These are phyloP conservation scores for Cepphus grylle DNA, from an alignment of 2,113 vertebrate species.

Conservation along the genomic window DNA sequence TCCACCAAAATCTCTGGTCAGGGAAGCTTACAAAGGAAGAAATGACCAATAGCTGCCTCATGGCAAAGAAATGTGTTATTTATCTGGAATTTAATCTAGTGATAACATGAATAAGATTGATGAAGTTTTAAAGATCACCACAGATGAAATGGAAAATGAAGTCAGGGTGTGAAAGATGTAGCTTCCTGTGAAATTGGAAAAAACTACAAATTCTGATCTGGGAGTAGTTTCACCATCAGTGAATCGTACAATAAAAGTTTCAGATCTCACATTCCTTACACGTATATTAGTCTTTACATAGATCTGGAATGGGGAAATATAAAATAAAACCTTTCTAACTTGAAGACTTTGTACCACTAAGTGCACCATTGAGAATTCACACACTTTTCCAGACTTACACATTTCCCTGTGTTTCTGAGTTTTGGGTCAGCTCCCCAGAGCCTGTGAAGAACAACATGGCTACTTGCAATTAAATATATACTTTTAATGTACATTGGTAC, in stretches of 20 bases:
- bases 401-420: not conserved
- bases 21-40: not conserved
- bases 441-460: not conserved
- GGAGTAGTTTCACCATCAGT: fast-evolving
- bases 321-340: not conserved
- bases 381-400: not conserved
- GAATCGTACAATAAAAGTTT: not conserved
- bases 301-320: not conserved
- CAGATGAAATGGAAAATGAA: not conserved
- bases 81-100: not conserved
- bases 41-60: not conserved
- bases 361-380: fast-evolving
- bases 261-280: not conserved
- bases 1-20: not conserved
- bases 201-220: not conserved
- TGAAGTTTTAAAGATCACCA: not conserved
- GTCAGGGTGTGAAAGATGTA: not conserved
- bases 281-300: not conserved
- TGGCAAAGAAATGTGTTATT: not conserved
- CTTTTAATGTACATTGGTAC: not conserved
- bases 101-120: not conserved
- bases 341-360: not conserved
- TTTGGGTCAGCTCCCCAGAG: not conserved
- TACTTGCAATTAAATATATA: not conserved
- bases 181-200: not conserved